These are phyloP conservation scores for Baccha elongata DNA, from an alignment of 2,888 invertebrate genomes.

Conservation along the genomic window DNA sequence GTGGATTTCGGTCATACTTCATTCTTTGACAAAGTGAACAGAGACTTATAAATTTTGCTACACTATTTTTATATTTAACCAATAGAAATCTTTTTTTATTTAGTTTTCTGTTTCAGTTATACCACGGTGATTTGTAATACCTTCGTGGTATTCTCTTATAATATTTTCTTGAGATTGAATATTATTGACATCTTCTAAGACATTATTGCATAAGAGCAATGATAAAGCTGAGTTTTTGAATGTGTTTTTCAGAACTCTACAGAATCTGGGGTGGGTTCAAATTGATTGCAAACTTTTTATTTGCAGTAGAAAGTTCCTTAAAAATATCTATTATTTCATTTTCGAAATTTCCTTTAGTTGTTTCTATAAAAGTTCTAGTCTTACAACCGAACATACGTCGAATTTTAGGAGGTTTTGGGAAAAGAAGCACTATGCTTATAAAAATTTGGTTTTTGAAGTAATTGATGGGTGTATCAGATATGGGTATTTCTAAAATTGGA, in stretches of 20 bases:
- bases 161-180: slow-evolving; percentile 56
- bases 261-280: slow-evolving; percentile 27
- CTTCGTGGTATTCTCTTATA: no score
- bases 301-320: slow-evolving; percentile 36
- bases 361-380: slow-evolving; percentile 17
- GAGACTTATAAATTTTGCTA: slow-evolving; percentile 19
- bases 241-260: slow-evolving; percentile 24
- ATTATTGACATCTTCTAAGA: slow-evolving; percentile 29
- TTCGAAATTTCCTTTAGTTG: slow-evolving; percentile 33
- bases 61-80: slow-evolving; percentile 21
- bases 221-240: slow-evolving; percentile 38
- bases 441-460: slow-evolving; percentile 61
- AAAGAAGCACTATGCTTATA: background rate
- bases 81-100: slow-evolving; percentile 29
- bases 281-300: slow-evolving; percentile 42
- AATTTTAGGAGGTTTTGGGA: slow-evolving; percentile 13
- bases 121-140: slow-evolving; percentile 67
- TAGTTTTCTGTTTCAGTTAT: slow-evolving; percentile 61
- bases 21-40: slow-evolving; percentile 43
- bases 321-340: slow-evolving; percentile 40
- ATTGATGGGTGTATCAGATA: slow-evolving; percentile 57
- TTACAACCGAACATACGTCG: slow-evolving; percentile 25
- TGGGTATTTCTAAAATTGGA: slow-evolving; percentile 17
- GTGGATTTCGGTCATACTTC: slow-evolving; percentile 41
- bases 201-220: slow-evolving; percentile 10